Evolutionary conservation across 1,140 invertebrate genomes (phyloP).

Genomic region (Drosophila pachea): DNA sequence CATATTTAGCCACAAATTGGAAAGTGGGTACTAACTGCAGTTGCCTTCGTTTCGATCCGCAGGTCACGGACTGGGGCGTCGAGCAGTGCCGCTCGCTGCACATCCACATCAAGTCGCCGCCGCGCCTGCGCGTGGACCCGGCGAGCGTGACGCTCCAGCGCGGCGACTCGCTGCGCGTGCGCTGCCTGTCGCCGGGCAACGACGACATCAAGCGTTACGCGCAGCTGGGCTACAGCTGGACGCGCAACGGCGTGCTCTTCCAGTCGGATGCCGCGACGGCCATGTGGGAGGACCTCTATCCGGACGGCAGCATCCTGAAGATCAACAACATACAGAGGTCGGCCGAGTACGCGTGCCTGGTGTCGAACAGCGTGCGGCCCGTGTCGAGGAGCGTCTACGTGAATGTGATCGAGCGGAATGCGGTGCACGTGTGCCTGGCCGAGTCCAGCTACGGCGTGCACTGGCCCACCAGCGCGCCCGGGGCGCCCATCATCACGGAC

Average conservation of each 20-base stretch:
- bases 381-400: slow-evolving; percentile 82
- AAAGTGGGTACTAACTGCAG: neutral
- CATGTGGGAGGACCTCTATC: slow-evolving; percentile 89
- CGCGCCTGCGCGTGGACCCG: slow-evolving; percentile 85
- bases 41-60: slow-evolving; percentile 17
- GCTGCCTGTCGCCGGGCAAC: slow-evolving; percentile 83
- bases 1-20: too few species aligned
- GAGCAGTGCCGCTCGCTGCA: slow-evolving; percentile 86
- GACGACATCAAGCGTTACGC: slow-evolving; percentile 80
- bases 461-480: slow-evolving; percentile 84
- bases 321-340: slow-evolving; percentile 87
- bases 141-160: slow-evolving; percentile 84
- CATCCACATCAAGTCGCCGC: slow-evolving; percentile 84
- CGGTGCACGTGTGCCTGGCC: slow-evolving; percentile 81
- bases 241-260: slow-evolving; percentile 85
- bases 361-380: slow-evolving; percentile 81
- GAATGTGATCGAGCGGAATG: slow-evolving; percentile 82
- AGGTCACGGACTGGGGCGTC: slow-evolving; percentile 85
- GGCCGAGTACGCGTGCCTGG: slow-evolving; percentile 82
- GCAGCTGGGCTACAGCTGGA: slow-evolving; percentile 89
- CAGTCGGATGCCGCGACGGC: slow-evolving; percentile 85
- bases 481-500: slow-evolving; percentile 81
- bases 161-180: slow-evolving; percentile 83
- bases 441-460: slow-evolving; percentile 79
- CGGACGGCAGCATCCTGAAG: slow-evolving; percentile 87